These are phyloP conservation scores for Calliphora vomitoria DNA, from an alignment of 2,888 invertebrate genomes.

Conservation along the genomic window DNA sequence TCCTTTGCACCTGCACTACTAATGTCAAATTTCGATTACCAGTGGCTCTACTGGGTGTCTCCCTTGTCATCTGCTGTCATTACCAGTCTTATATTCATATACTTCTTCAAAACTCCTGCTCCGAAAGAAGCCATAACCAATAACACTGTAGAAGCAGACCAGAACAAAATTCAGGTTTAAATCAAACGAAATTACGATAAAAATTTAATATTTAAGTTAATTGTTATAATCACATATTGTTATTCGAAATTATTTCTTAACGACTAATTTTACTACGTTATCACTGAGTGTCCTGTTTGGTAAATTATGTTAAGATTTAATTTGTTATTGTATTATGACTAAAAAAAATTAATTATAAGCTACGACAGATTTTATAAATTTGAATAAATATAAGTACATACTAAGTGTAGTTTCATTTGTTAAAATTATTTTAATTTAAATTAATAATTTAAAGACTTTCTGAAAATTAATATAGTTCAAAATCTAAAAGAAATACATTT, in stretches of 20 bases:
- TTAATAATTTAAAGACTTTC: too few relatives aligned
- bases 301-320: neutral
- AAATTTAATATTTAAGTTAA: too few relatives aligned
- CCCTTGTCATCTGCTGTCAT: slow-evolving; percentile 33
- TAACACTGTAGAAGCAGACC: neutral
- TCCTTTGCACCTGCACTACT: slow-evolving; percentile 88
- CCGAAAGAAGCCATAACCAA: neutral
- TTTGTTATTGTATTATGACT: neutral
- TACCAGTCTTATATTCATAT: slow-evolving; percentile 12
- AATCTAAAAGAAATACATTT: too few relatives aligned
- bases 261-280: neutral
- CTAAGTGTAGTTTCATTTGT: neutral
- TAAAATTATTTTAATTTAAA: too few relatives aligned
- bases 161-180: neutral
- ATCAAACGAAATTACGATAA: neutral
- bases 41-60: slow-evolving; percentile 46
- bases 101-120: neutral
- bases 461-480: too few relatives aligned
- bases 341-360: neutral
- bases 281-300: neutral
- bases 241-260: neutral
- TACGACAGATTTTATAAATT: neutral
- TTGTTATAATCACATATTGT: neutral
- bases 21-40: slow-evolving; percentile 16
- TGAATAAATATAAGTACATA: neutral